phyloP scores from a whole-genome alignment of 2,888 invertebrate species.

The Melanostoma scalare region DNA sequence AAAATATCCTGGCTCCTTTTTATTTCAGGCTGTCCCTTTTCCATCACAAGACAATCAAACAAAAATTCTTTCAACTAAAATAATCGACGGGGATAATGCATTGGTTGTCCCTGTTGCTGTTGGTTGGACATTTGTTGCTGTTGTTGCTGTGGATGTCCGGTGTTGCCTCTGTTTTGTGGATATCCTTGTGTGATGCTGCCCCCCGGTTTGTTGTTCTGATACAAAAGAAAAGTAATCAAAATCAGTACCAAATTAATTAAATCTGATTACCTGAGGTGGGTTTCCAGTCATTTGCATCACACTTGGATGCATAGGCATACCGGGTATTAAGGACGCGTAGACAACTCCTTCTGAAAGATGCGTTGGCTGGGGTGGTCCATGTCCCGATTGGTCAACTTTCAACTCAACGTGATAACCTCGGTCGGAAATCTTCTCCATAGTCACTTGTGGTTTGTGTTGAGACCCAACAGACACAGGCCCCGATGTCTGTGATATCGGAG shows the following conservation, averaged over 20 bases:
- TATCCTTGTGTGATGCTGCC: conserved; percentile 93
- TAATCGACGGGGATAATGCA: conserved; percentile 78
- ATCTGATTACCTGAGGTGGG: conserved; percentile 75
- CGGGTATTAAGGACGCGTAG: conserved; percentile 79
- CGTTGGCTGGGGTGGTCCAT: conserved; percentile 77
- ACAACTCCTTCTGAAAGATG: conserved; percentile 80
- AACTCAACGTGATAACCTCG: conserved; percentile 80
- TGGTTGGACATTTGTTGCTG: conserved; percentile 74
- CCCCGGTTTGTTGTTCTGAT: conserved; percentile 88
- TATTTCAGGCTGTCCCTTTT: too few relatives aligned
- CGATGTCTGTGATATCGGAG: conserved; percentile 78
- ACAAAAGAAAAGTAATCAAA: conserved; percentile 72
- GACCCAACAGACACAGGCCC: conserved; percentile 73
- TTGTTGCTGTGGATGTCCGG: conserved; percentile 76
- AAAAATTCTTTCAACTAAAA: conserved; percentile 51
- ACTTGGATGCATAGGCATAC: conserved; percentile 80
- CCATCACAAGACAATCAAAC: too few relatives aligned
- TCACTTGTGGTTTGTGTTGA: conserved; percentile 79
- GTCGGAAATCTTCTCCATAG: conserved; percentile 81
- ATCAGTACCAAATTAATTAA: conserved; percentile 25
- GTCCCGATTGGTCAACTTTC: conserved; percentile 78
- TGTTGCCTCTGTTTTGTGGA: conserved; percentile 86
- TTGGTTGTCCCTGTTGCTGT: conserved; percentile 76
- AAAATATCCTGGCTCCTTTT: too few relatives aligned
- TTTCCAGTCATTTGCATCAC: conserved; percentile 79